Conservation (phyloP, 1,140 invertebrate genomes). For the Tetramorium simillimum region DNA sequence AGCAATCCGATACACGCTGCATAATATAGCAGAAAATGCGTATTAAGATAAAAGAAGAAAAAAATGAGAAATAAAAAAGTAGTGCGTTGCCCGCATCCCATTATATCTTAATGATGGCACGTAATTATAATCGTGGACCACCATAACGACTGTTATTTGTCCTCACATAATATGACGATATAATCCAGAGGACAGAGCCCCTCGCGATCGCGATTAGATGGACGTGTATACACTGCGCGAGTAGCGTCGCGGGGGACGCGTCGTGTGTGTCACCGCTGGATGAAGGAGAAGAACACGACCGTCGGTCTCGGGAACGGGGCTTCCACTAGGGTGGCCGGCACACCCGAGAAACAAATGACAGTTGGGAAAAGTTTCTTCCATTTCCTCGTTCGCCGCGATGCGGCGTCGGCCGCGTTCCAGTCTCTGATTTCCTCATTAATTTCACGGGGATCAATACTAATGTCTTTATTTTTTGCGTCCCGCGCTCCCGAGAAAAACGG, state of each 20-base stretch:
- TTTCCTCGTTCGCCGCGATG: constrained; percentile 60
- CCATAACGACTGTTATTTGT: constrained; percentile 49
- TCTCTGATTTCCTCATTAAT: constrained; percentile 82
- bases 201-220: constrained; percentile 49
- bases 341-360: constrained; percentile 78
- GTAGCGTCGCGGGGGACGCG: constrained; percentile 3
- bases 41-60: neutral
- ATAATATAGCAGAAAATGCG: constrained; percentile 11
- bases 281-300: constrained; percentile 33
- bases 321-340: constrained; percentile 11
- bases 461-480: constrained; percentile 74
- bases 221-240: constrained; percentile 39
- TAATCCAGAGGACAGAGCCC: constrained; percentile 32
- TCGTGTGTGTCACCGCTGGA: constrained; percentile 39
- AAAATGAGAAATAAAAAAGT: neutral
- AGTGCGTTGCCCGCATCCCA: neutral
- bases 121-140: constrained; percentile 42
- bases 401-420: constrained; percentile 73
- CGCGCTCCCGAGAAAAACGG: constrained; percentile 6
- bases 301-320: constrained; percentile 21
- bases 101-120: constrained; percentile 41
- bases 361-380: constrained; percentile 78
- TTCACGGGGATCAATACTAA: constrained; percentile 80
- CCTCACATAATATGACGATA: constrained; percentile 40
- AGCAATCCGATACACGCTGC: neutral